phyloP scores from a whole-genome alignment of 2,888 invertebrate genomes.

The Yponomeuta sedellus region DNA sequence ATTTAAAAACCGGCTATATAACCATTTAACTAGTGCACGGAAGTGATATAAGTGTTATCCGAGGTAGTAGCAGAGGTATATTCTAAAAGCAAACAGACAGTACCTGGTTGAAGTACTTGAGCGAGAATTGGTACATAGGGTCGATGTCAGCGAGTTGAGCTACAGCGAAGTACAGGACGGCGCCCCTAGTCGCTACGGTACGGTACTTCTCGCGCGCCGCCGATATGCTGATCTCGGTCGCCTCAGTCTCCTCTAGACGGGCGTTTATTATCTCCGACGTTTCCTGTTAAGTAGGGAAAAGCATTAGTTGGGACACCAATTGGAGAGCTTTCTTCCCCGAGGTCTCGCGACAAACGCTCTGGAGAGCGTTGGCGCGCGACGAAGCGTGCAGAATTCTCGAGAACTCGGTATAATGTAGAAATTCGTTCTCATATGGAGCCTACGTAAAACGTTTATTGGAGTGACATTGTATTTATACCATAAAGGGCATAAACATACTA shows the following conservation, averaged over 20 bases:
- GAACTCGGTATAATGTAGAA: no score
- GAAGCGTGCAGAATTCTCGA: no score
- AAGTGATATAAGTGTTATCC: no score
- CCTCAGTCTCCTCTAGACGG: slow-evolving; percentile 90
- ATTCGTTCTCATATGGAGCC: no score
- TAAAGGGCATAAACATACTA: no score
- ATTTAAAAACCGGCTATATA: no score
- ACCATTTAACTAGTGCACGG: no score
- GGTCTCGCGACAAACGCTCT: no score
- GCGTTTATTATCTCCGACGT: slow-evolving; percentile 93
- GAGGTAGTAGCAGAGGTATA: no score
- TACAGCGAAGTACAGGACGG: slow-evolving; percentile 93
- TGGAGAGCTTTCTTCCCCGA: slow-evolving; percentile 39
- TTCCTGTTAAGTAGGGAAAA: slow-evolving; percentile 70
- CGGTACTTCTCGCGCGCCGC: slow-evolving; percentile 91
- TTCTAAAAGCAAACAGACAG: slow-evolving; percentile 1
- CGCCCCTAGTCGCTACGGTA: slow-evolving; percentile 90
- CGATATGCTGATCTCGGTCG: slow-evolving; percentile 90
- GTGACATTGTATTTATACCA: no score
- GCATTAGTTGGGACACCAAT: background rate
- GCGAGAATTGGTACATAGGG: slow-evolving; percentile 97
- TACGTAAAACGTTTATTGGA: no score
- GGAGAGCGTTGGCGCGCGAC: no score
- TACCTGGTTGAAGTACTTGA: slow-evolving; percentile 87
- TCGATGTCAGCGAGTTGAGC: slow-evolving; percentile 92